Evolutionary conservation across 2,797 vertebrate genomes (phyloP).

Genomic region (Chiloscyllium punctatum): DNA sequence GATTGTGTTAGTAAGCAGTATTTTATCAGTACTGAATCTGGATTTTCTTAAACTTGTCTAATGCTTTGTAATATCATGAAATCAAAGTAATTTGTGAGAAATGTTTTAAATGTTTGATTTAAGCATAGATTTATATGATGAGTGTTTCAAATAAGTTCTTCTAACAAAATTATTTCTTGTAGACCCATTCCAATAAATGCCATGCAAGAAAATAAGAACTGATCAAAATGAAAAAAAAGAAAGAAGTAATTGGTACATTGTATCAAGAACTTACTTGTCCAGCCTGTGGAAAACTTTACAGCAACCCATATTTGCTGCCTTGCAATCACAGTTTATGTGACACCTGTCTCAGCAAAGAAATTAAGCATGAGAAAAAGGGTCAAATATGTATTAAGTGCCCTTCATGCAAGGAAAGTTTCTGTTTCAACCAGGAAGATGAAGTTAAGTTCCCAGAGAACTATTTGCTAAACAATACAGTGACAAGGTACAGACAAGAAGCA

Average conservation of each 20-base stretch:
- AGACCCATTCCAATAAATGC: background rate
- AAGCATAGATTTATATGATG: background rate
- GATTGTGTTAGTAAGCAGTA: background rate
- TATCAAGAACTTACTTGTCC: constrained; percentile 30
- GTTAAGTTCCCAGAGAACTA: constrained; percentile 39
- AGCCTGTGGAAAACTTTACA: constrained; percentile 36
- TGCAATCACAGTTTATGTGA: constrained; percentile 31
- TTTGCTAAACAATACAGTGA: constrained; percentile 30
- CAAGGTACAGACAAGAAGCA: background rate
- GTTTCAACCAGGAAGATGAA: constrained; percentile 28
- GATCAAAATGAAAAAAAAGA: constrained; percentile 30
- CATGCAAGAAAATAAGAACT: background rate
- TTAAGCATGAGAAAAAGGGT: constrained; percentile 17
- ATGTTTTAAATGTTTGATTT: background rate
- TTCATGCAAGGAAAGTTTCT: constrained; percentile 16
- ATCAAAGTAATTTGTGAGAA: background rate
- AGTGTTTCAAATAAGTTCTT: background rate
- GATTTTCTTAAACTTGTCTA: background rate
- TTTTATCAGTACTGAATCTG: background rate
- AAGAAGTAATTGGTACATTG: background rate
- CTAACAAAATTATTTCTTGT: constrained; percentile 11
- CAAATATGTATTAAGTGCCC: constrained; percentile 32
- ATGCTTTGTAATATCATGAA: background rate
- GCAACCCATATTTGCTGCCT: constrained; percentile 34
- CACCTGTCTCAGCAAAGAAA: constrained; percentile 30